Evolutionary conservation across 2,888 invertebrate species (phyloP), one percentile per base, ranked within the genome.

Genomic region (Carpatolechia fugitivella): DNA sequence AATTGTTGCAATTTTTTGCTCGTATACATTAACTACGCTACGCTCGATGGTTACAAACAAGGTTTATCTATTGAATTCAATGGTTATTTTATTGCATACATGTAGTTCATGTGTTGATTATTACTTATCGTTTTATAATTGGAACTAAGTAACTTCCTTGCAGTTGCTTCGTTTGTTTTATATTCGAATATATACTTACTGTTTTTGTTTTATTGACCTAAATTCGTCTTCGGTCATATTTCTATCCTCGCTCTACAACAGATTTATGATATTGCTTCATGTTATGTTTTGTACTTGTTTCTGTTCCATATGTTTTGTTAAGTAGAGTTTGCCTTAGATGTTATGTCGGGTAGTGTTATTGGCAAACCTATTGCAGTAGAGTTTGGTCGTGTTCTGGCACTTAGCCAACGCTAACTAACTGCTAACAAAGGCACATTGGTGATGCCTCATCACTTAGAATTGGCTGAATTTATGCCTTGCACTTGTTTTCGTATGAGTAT

Each of bases 1-100:
- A 46, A 53, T 59, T 18, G 49, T 13, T 60, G 52, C 62, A 36
- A 63, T 60, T 61, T 68, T 66, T 68, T 69, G 49, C 60, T 49
- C 36, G 57, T 56, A 56, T 55, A 44, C 58, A 50, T 50, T 54
- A 63, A 60, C 61, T 56, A 58, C 56, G 56, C 58, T 54, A 55
- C 65, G 58, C 60, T 60, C 59, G 60, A 62, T 69, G 58, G 64
- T 59, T 62, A 69, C 59, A 61, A 57, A 63, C 61, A 58, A 59
- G 62, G 61, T 68, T 62, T 64, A 63, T 63, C 77, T 81, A 83
- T 84, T 82, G 81, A 67, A 69, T 71, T 77, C 75, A 83, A 84
- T 85, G 74, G 72, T 67, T 61, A 75, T 79, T 80, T 78, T 73
- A 80, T 82, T 79, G 76, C 75, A 76, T 74, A 67, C 68, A 77